Conservation (phyloP, 2,888 invertebrate genomes). For the Dynastes hyllus region DNA sequence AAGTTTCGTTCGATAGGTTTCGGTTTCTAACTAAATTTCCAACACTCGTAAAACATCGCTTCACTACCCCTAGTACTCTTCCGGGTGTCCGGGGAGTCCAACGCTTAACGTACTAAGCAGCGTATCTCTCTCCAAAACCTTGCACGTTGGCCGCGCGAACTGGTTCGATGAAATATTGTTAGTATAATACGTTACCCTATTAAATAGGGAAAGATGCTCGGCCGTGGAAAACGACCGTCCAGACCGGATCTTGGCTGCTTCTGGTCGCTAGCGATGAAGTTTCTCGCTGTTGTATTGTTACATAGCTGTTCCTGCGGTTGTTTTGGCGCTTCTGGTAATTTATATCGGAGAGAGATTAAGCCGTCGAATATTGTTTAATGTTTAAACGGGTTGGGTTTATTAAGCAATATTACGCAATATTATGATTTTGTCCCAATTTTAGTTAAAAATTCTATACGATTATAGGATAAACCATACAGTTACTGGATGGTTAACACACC, state of each 20-base stretch:
- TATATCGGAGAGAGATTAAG: slow-evolving; percentile 6
- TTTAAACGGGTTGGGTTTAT: background rate
- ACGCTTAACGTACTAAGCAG: slow-evolving; percentile 6
- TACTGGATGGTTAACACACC: no score
- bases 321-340: slow-evolving; percentile 15
- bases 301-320: background rate
- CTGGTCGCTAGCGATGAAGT: slow-evolving; percentile 1
- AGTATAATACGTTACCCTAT: slow-evolving; percentile 42
- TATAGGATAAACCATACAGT: no score
- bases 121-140: background rate
- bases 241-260: background rate
- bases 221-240: background rate
- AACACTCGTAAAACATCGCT: slow-evolving; percentile 52
- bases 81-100: background rate
- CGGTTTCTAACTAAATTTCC: slow-evolving; percentile 50
- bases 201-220: slow-evolving; percentile 12
- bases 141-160: background rate
- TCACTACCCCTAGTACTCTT: slow-evolving; percentile 34
- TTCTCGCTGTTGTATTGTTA: background rate
- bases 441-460: no score
- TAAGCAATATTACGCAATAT: background rate
- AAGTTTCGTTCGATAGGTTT: slow-evolving; percentile 43
- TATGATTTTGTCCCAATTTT: no score
- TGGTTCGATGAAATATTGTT: slow-evolving; percentile 44
- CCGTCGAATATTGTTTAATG: slow-evolving; percentile 7